Conservation (phyloP, 2,113 vertebrate genomes). For the Varanus komodoensis region DNA sequence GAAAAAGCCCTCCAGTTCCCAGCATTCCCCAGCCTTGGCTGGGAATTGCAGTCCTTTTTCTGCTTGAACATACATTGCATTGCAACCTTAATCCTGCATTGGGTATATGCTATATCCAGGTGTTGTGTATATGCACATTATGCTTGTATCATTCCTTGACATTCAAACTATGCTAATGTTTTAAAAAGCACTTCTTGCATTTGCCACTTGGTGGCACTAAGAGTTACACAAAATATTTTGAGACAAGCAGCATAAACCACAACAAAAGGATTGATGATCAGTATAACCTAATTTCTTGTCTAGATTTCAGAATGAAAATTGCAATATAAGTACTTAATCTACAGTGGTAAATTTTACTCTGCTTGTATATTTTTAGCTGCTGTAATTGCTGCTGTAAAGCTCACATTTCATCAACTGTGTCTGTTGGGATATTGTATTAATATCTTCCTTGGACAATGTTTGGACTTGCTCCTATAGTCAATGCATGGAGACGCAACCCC, state of each 20-base stretch:
- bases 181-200: not conserved
- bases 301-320: not conserved
- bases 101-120: not conserved
- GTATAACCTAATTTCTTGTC: fast-evolving
- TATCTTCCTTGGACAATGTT: fast-evolving
- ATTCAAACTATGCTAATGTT: fast-evolving
- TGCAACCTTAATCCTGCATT: not conserved
- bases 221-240: conserved; percentile 50
- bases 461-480: not conserved
- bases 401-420: not conserved
- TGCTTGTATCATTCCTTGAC: not conserved
- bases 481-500: not conserved
- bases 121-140: not conserved
- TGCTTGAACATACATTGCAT: not conserved
- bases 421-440: not conserved
- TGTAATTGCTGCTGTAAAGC: not conserved
- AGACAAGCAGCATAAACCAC: fast-evolving
- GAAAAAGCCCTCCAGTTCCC: too few species aligned
- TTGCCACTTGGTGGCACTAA: conserved; percentile 76
- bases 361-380: not conserved
- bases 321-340: conserved; percentile 1
- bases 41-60: too few species aligned
- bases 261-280: not conserved
- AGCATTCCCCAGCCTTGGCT: too few species aligned
- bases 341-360: fast-evolving